Base-by-base conservation (phyloP, 2,113 vertebrate species). In the Cyrtonyx montezumae region DNA sequence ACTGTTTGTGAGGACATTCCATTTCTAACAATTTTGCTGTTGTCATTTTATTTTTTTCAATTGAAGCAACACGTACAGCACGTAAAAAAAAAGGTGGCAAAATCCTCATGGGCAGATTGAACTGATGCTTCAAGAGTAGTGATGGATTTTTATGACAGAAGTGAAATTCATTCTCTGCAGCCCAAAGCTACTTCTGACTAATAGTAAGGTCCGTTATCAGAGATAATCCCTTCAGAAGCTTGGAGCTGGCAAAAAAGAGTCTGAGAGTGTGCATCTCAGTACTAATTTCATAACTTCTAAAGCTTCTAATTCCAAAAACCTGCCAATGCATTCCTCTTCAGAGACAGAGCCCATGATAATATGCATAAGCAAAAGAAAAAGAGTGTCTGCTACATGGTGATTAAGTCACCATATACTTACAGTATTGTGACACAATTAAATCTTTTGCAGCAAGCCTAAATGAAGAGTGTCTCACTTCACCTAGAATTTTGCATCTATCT, bases 11-110 rank as follows among this genome's bases (percentile, higher is more conserved):
- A 91, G 68, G 85, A 83, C 59, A 82, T 14, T 58, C 5, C 5
- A 90, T 90, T 93, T 95, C 45, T 87, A 93, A 85, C 62, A 63
- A 81, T 49, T 85, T 79, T 87, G 58, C 79, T 92, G 49, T 67
- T 5, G 8, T 37, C 1, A 16, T 48, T 43, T 51, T 51, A 26
- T 51, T 51, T 51, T 43, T 74, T 87, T 65, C 5, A 61, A 42
- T 45, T 87, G 75, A 89, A 88, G 63, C 15, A 58, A 66, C 79
- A 85, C 2, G 3, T 66, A 53, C 23, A 45, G 61, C 53, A 88
- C 0, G 0, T 77, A 48, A n/a, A 80, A 62, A 62, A 37, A 85
- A 4, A 45, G 22, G 88, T 13, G 34, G 36, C 9, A 55, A 73
- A 88, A 92, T 55, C 58, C 6, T 73, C 42, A 59, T 16, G 32